Evolutionary conservation across 2,797 vertebrate genomes (phyloP), one percentile per base, ranked within the genome.

Genomic region (Novumbra hubbsi): DNA sequence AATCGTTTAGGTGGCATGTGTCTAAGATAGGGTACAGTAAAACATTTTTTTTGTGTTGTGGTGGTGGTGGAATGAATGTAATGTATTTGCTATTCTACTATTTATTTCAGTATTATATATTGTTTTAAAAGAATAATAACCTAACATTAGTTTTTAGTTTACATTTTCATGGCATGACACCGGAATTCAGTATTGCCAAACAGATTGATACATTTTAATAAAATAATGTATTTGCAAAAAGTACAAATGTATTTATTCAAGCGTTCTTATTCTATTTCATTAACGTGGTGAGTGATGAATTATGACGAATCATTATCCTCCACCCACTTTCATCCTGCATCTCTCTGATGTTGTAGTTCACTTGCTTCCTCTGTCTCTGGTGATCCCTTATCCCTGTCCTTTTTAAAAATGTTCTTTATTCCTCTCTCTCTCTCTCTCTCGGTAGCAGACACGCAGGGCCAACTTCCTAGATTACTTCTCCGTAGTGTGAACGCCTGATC

Each of bases 401-500:
- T 16, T 28, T 57, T 45, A 12, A 0, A 0, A 11, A 2, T 12
- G 11, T 14, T 45, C 41, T 45, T 45, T 45, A 45, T 45, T 45
- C 41, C 41, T 45, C 9, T 45, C 41, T 12, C 2, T 45, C 60
- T 28, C n/a, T 63, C n/a, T 62, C 57, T 15, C 15, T 32, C 48
- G 48, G 15, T 52, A 34, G 0, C 30, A 27, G 30, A 17, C 16
- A 49, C 52, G 41, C 21, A 62, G 16, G 21, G 8, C 5, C 71
- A 28, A 28, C 50, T 17, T 63, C 72, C 48, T 75, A 15, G 24
- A 24, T 45, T 45, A 14, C 65, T 1, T 24, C 14, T 62, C 55
- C 74, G n/a, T 80, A 75, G 78, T 83, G 81, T 77, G 73, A 85
- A 82, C 38, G 62, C 57, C 85, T 90, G 85, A 88, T 90, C 90